Conservation (phyloP, 2,113 vertebrate genomes). For the Acinonyx jubatus region DNA sequence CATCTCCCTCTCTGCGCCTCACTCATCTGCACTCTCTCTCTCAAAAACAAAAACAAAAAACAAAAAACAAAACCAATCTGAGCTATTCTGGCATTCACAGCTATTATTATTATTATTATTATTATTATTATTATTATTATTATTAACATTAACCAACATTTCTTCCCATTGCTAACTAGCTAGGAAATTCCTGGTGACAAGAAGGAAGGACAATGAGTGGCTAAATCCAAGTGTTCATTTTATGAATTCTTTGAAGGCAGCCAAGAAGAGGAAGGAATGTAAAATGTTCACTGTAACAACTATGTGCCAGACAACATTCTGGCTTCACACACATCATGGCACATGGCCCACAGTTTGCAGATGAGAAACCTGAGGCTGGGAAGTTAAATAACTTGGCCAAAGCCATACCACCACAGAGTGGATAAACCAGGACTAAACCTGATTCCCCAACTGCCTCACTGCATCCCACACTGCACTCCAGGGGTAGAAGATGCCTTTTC, state of each 20-base stretch:
- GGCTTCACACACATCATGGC: background rate
- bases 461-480: background rate
- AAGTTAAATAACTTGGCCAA: background rate
- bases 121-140: background rate
- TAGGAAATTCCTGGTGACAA: conserved; percentile 3
- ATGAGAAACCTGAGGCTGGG: background rate
- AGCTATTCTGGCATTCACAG: background rate
- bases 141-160: background rate
- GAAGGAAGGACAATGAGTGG: background rate
- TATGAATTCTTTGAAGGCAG: background rate
- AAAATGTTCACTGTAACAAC: background rate
- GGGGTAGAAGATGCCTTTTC: background rate
- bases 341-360: background rate
- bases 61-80: background rate
- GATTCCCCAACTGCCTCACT: background rate
- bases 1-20: too few relatives aligned
- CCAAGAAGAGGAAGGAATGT: background rate
- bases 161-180: background rate
- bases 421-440: background rate
- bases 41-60: too few relatives aligned
- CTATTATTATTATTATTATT: background rate
- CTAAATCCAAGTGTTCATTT: background rate
- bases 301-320: background rate
- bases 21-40: too few relatives aligned
- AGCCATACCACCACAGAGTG: background rate